Evolutionary conservation across 2,113 vertebrate genomes (phyloP).

Genomic region (Nycticorax nycticorax): DNA sequence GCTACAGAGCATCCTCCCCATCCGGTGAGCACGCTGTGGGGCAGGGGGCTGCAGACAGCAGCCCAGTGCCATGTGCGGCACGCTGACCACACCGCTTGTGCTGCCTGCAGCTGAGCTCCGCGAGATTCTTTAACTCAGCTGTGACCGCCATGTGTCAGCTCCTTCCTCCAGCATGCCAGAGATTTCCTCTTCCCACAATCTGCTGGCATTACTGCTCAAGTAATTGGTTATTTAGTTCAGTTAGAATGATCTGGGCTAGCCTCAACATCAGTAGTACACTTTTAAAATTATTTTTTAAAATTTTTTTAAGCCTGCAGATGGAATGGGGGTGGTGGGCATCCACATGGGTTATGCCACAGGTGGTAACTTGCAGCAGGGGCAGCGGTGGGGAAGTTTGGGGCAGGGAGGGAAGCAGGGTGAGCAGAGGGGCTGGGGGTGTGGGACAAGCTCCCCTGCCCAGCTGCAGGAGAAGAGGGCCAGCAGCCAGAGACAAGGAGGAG

Average conservation of each 20-base stretch:
- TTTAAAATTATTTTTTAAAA: background rate
- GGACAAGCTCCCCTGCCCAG: background rate
- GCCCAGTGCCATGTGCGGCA: fast-evolving
- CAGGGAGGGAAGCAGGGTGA: background rate
- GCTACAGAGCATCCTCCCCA: background rate
- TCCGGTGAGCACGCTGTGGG: fast-evolving
- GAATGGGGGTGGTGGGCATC: background rate
- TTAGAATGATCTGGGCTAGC: background rate
- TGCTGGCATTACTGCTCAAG: background rate
- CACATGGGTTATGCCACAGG: fast-evolving
- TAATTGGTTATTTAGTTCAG: background rate
- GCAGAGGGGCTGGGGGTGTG: background rate
- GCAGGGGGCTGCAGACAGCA: background rate
- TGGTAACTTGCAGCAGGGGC: background rate
- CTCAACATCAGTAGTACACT: background rate
- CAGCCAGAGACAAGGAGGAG: background rate
- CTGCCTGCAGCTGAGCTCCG: background rate
- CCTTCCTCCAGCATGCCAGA: background rate
- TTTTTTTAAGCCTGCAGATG: background rate
- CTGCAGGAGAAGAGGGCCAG: background rate
- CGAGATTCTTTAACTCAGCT: background rate
- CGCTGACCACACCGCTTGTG: fast-evolving
- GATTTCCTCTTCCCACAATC: background rate
- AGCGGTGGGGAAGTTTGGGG: background rate
- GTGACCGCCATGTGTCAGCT: background rate